A percentile compares a stretch with the other conserved stretches of the same genome.
Conservation (phyloP, 2,113 vertebrate species). For the Carlito syrichta region DNA sequence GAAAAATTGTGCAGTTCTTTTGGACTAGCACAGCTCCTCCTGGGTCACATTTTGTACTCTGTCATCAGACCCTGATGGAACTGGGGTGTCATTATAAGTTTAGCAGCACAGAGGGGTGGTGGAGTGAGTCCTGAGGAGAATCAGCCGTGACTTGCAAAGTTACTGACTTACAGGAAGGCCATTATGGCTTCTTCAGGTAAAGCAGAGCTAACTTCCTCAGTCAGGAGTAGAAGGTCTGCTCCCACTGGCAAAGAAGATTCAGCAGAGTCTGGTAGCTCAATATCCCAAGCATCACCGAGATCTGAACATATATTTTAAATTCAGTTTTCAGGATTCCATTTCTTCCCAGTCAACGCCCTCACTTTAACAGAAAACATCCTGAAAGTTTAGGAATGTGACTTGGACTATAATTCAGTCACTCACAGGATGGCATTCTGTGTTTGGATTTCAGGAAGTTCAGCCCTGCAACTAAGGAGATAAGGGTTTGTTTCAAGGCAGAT, state of each 20-base stretch:
- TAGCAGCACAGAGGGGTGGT: not conserved
- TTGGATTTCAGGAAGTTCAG: not conserved
- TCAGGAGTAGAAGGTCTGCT: not conserved
- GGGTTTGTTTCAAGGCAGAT: not conserved
- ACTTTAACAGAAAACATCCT: not conserved
- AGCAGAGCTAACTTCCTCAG: not conserved
- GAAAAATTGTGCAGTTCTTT: not conserved
- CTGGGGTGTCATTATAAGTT: not conserved
- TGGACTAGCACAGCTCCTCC: not conserved
- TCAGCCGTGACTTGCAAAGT: not conserved
- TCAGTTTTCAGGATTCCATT: not conserved
- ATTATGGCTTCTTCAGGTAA: not conserved
- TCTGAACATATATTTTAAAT: not conserved
- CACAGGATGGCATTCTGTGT: not conserved
- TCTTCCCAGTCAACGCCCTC: not conserved
- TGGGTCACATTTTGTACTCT: not conserved
- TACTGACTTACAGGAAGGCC: not conserved
- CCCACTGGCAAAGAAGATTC: not conserved
- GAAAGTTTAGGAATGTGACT: not conserved
- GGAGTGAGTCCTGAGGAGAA: not conserved
- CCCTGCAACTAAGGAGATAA: not conserved
- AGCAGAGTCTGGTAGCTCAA: not conserved
- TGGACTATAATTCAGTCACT: not conserved
- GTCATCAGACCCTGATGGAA: not conserved
- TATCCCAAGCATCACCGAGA: not conserved